Conservation (phyloP, 2,888 invertebrate species). For the Tenthredo distinguenda region DNA sequence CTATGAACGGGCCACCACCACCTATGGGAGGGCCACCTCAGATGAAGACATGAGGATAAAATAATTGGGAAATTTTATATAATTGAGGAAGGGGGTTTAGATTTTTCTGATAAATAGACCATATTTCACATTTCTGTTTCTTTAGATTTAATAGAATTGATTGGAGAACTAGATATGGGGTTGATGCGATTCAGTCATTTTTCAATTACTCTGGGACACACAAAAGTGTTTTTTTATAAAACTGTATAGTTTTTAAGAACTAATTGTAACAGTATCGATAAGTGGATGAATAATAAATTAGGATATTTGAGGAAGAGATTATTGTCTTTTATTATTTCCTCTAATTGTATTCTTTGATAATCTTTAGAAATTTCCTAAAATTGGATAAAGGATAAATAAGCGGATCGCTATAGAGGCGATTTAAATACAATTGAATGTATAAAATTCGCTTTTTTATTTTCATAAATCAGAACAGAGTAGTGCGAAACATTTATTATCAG, state of each 20-base stretch:
- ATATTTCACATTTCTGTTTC: neutral
- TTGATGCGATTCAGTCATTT: neutral
- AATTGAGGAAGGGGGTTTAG: neutral
- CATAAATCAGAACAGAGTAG: conserved; percentile 5
- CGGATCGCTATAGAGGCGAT: neutral
- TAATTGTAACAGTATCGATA: neutral
- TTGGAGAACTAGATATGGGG: no score
- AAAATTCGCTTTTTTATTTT: conserved; percentile 42
- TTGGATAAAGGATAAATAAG: neutral
- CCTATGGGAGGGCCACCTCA: conserved; percentile 73
- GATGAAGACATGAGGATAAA: conserved; percentile 61
- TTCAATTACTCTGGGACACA: neutral
- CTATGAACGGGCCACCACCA: conserved; percentile 86
- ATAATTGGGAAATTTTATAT: neutral
- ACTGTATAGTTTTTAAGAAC: neutral
- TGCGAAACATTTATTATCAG: neutral
- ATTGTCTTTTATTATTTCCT: neutral
- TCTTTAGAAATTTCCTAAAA: neutral
- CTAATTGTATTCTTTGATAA: neutral
- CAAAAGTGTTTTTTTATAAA: neutral
- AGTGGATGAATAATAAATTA: neutral
- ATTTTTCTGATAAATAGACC: neutral
- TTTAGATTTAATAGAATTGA: neutral
- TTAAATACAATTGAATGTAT: neutral
- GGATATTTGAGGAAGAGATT: neutral